Conservation (phyloP, 2,888 invertebrate genomes). For the Allacma fusca region DNA sequence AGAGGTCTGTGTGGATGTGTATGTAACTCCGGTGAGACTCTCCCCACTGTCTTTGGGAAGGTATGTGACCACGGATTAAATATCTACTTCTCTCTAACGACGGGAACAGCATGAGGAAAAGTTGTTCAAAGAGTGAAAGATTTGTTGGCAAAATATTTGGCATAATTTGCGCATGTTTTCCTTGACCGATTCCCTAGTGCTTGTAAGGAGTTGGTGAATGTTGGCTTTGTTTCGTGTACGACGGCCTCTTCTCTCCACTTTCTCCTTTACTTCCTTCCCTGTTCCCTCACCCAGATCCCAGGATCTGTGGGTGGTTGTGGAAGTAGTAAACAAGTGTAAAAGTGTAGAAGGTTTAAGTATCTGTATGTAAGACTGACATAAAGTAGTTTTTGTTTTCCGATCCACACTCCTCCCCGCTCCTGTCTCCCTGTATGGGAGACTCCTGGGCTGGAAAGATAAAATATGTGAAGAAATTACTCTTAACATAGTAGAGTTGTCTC, state of each 20-base stretch:
- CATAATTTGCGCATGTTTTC: constrained; percentile 41
- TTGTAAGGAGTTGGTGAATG: neutral
- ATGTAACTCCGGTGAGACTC: no score
- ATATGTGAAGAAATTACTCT: constrained; percentile 42
- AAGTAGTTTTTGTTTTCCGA: constrained; percentile 13
- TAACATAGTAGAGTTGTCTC: constrained; percentile 42
- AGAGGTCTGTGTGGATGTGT: neutral
- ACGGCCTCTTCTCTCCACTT: no score
- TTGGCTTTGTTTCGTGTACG: no score
- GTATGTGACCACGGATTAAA: no score
- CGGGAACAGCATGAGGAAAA: neutral
- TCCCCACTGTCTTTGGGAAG: no score
- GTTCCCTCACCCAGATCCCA: no score
- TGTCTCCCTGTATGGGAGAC: neutral
- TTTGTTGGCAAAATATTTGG: constrained; percentile 45
- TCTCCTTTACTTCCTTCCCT: no score
- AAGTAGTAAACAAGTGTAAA: neutral
- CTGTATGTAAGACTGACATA: neutral
- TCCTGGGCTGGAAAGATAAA: constrained; percentile 35
- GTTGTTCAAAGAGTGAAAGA: constrained; percentile 30
- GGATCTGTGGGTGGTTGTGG: no score
- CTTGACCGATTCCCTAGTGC: constrained; percentile 29
- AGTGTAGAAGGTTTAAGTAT: neutral
- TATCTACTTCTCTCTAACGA: no score
- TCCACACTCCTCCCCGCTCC: neutral